phyloP scores from a whole-genome alignment of 2,888 invertebrate species.

The Caenorhabditis imperialis region DNA sequence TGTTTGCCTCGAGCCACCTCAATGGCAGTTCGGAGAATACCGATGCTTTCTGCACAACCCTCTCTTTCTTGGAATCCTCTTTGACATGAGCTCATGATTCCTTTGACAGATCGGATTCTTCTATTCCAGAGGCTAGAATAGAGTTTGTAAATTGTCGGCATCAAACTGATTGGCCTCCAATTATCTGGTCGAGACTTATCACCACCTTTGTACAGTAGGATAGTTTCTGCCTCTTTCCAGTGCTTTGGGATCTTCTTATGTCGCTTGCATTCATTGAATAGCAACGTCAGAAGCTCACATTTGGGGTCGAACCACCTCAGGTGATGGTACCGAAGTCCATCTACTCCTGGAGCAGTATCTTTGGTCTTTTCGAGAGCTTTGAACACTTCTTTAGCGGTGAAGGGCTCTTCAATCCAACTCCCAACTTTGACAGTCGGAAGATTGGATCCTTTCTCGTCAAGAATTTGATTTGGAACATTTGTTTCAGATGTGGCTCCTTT shows the following conservation, averaged over 20 bases:
- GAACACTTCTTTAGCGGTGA: too few relatives aligned
- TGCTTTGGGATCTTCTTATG: too few relatives aligned
- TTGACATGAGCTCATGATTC: slow-evolving; percentile 17
- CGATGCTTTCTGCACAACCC: slow-evolving; percentile 21
- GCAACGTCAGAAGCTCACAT: too few relatives aligned
- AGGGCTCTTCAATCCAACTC: not conserved
- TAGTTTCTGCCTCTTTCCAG: slow-evolving; percentile 28
- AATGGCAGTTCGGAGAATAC: slow-evolving; percentile 26
- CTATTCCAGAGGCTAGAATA: too few relatives aligned
- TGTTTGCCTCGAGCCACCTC: slow-evolving; percentile 7
- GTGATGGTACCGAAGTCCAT: not conserved
- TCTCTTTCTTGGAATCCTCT: slow-evolving; percentile 18
- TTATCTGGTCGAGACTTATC: slow-evolving; percentile 8
- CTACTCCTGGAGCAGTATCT: slow-evolving; percentile 6
- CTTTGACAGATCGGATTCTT: not conserved
- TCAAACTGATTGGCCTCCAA: slow-evolving; percentile 15
- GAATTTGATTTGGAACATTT: slow-evolving; percentile 8
- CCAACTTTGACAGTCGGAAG: not conserved
- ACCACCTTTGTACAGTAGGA: slow-evolving; percentile 17
- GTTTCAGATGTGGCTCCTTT: slow-evolving; percentile 1
- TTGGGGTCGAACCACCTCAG: slow-evolving; percentile 3
- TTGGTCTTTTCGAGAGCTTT: too few relatives aligned
- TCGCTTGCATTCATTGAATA: too few relatives aligned
- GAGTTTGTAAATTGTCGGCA: too few relatives aligned
- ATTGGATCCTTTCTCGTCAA: not conserved